Evolutionary conservation across 1,140 invertebrate genomes (phyloP).

Genomic region (Habropoda laboriosa): DNA sequence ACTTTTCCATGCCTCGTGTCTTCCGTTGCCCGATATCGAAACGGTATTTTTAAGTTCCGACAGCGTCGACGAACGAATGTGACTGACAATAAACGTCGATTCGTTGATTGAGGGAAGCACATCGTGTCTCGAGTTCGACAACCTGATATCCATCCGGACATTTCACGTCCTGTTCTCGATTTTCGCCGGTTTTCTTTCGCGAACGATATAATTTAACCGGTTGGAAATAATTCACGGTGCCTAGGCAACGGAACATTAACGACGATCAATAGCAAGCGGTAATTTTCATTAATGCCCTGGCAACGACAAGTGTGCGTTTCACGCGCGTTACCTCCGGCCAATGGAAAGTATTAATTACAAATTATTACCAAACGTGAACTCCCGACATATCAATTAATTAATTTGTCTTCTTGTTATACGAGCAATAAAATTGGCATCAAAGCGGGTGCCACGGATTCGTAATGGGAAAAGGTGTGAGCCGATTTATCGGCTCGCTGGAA

Average conservation of each 20-base stretch:
- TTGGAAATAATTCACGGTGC: not conserved
- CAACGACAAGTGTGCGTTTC: not conserved
- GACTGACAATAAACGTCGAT: slow-evolving; percentile 31
- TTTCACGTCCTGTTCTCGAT: no score
- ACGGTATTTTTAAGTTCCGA: slow-evolving; percentile 18
- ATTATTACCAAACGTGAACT: not conserved
- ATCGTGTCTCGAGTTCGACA: not conserved
- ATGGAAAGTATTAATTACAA: slow-evolving; percentile 2
- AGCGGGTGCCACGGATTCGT: not conserved
- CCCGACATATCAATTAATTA: not conserved
- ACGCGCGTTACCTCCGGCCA: not conserved
- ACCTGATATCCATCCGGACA: no score
- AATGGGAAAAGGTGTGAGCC: not conserved
- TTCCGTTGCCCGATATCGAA: slow-evolving; percentile 16
- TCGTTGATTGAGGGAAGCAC: slow-evolving; percentile 7
- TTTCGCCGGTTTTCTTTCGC: no score
- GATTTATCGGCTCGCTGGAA: slow-evolving; percentile 5
- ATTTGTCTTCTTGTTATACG: not conserved
- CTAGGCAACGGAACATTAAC: not conserved
- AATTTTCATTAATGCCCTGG: not conserved
- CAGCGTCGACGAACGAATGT: not conserved
- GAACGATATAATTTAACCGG: not conserved
- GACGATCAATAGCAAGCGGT: not conserved
- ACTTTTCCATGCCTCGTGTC: slow-evolving; percentile 16
- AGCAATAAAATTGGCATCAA: not conserved